Conservation (phyloP, 1,140 invertebrate species). For the Anastatus disparis region DNA sequence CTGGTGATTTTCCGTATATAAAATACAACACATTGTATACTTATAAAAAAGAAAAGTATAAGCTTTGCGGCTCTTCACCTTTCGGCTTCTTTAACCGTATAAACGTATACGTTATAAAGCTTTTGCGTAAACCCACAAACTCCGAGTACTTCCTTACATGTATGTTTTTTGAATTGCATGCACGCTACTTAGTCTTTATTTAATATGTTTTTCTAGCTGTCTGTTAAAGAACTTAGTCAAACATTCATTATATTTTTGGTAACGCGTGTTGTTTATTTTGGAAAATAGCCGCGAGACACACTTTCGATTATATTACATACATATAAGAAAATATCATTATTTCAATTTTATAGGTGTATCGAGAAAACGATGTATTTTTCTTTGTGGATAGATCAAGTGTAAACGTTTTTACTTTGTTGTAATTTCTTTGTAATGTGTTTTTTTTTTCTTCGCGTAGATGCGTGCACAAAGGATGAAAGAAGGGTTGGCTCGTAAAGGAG, state of each 20-base stretch:
- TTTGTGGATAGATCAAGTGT: too few species aligned
- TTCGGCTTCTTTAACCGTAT: background rate
- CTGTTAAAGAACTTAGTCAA: slow-evolving; percentile 53
- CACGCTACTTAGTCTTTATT: slow-evolving; percentile 41
- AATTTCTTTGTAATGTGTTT: background rate
- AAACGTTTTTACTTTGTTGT: background rate
- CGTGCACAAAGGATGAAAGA: too few species aligned
- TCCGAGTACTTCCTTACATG: background rate
- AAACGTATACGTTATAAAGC: background rate
- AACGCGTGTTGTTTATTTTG: slow-evolving; percentile 52
- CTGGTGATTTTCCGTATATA: background rate
- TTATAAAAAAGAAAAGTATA: background rate
- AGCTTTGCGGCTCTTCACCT: slow-evolving; percentile 2
- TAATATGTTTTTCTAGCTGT: slow-evolving; percentile 66
- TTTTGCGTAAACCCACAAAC: background rate
- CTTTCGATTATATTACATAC: background rate
- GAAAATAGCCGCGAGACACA: background rate
- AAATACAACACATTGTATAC: too few species aligned
- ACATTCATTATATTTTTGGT: slow-evolving; percentile 66
- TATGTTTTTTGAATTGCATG: too few species aligned
- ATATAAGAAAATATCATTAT: too few species aligned
- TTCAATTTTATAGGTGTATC: too few species aligned
- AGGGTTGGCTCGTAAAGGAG: slow-evolving; percentile 31
- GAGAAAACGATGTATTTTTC: too few species aligned
- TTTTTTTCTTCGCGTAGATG: background rate